phyloP scores from a whole-genome alignment of 1,140 invertebrate species.

The Diabrotica virgifera region DNA sequence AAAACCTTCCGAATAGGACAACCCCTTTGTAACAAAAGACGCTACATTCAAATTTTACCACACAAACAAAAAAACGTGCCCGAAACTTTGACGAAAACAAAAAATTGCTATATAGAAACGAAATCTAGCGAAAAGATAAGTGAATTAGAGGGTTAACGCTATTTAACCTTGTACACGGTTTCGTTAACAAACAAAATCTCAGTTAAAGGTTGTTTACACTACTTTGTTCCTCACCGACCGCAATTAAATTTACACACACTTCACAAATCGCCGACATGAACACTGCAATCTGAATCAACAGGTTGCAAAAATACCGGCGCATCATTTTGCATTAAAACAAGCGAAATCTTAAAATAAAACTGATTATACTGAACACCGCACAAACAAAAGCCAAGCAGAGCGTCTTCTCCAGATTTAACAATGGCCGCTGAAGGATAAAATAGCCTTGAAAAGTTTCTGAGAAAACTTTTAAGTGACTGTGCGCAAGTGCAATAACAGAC shows the following conservation, averaged over 20 bases:
- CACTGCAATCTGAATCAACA: slow-evolving; percentile 28
- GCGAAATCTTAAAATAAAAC: slow-evolving; percentile 14
- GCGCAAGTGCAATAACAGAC: slow-evolving; percentile 32
- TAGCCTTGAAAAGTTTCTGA: slow-evolving; percentile 47
- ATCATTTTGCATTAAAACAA: slow-evolving; percentile 22
- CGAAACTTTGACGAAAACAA: slow-evolving; percentile 3
- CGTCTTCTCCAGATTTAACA: slow-evolving; percentile 45
- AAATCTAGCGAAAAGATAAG: slow-evolving; percentile 13
- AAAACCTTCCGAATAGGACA: slow-evolving; percentile 38
- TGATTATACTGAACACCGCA: slow-evolving; percentile 20
- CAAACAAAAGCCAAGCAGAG: slow-evolving; percentile 36
- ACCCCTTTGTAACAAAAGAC: slow-evolving; percentile 12
- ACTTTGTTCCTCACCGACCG: slow-evolving; percentile 21
- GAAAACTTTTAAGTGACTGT: slow-evolving; percentile 45
- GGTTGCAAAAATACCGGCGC: slow-evolving; percentile 31
- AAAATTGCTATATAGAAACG: slow-evolving; percentile 8
- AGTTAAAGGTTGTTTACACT: slow-evolving; percentile 35
- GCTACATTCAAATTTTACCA: slow-evolving; percentile 12
- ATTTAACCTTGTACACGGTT: slow-evolving; percentile 31
- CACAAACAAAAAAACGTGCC: slow-evolving; percentile 17
- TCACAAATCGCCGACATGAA: slow-evolving; percentile 7
- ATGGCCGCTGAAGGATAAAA: slow-evolving; percentile 46
- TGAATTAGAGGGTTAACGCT: slow-evolving; percentile 26
- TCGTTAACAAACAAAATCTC: slow-evolving; percentile 30
- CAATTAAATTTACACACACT: slow-evolving; percentile 13